Evolutionary conservation across 1,140 invertebrate species (phyloP).

Genomic region (Bombus pyrosoma): DNA sequence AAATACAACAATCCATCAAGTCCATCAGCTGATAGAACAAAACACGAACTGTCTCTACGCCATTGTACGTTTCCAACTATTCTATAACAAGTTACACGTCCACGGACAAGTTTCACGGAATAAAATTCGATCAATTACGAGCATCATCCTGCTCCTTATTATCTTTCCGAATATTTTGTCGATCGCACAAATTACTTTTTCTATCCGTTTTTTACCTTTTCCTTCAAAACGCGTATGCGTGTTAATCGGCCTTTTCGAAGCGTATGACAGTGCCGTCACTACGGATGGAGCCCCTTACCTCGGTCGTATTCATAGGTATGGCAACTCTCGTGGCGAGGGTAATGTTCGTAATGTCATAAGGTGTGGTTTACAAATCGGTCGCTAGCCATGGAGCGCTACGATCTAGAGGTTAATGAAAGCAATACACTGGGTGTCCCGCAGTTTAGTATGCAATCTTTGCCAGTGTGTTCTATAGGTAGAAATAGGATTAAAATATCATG

Average conservation of each 20-base stretch:
- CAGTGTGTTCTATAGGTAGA: no score
- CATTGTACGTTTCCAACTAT: conserved; percentile 34
- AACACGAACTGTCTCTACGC: conserved; percentile 52
- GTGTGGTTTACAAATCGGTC: no score
- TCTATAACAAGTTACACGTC: neutral
- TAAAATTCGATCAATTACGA: neutral
- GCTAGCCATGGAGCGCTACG: no score
- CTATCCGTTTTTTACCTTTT: neutral
- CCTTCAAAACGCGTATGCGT: neutral
- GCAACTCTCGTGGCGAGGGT: no score
- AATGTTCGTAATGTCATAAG: no score
- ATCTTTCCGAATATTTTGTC: neutral
- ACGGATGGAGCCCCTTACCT: neutral
- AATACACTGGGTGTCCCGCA: no score
- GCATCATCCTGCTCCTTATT: neutral
- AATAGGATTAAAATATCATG: no score
- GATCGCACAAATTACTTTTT: neutral
- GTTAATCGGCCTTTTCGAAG: conserved; percentile 41
- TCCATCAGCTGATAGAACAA: conserved; percentile 64
- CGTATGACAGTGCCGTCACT: conserved; percentile 11
- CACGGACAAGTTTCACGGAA: neutral
- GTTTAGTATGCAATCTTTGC: no score
- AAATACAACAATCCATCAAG: conserved; percentile 59
- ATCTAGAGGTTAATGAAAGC: no score
- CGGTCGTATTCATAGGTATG: no score